Evolutionary conservation across 2,888 invertebrate genomes (phyloP).

Genomic region (Sesamia inferens): DNA sequence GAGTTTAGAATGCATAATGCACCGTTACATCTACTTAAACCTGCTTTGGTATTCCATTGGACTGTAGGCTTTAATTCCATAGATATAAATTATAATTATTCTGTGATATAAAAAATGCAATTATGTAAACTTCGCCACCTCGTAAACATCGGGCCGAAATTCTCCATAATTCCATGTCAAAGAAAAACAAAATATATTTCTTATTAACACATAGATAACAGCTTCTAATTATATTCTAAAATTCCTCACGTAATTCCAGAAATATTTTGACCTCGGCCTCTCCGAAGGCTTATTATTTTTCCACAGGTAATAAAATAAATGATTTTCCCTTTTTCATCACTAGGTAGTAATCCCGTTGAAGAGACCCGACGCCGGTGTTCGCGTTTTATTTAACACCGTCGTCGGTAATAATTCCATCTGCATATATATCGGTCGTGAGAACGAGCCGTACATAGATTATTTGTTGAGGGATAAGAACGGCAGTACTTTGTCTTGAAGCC

Average conservation of each 20-base stretch:
- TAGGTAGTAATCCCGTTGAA: conserved; percentile 69
- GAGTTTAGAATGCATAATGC: neutral
- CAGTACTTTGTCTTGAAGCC: conserved; percentile 57
- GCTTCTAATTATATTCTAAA: conserved; percentile 71
- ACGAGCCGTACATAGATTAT: conserved; percentile 61
- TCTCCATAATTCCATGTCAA: conserved; percentile 29
- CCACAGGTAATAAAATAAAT: conserved; percentile 83
- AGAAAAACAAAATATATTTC: conserved; percentile 42
- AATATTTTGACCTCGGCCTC: conserved; percentile 64
- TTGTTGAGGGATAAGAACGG: conserved; percentile 54
- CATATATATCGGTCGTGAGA: conserved; percentile 78
- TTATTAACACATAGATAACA: conserved; percentile 48
- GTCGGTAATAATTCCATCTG: conserved; percentile 81
- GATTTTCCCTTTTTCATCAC: conserved; percentile 82
- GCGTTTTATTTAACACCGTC: conserved; percentile 80
- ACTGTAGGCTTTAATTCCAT: neutral
- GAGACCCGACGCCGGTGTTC: conserved; percentile 63
- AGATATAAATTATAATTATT: neutral
- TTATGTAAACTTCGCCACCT: neutral
- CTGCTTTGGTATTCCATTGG: neutral
- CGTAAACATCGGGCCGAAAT: conserved; percentile 24
- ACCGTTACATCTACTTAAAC: neutral
- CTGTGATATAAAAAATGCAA: neutral
- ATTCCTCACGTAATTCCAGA: conserved; percentile 62
- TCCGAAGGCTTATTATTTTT: conserved; percentile 78